A percentile compares a stretch with the other conserved stretches of the same genome.
These are phyloP conservation scores for Chamaetylas fuelleborni DNA, from an alignment of 2,113 vertebrate genomes.

Conservation along the genomic window DNA sequence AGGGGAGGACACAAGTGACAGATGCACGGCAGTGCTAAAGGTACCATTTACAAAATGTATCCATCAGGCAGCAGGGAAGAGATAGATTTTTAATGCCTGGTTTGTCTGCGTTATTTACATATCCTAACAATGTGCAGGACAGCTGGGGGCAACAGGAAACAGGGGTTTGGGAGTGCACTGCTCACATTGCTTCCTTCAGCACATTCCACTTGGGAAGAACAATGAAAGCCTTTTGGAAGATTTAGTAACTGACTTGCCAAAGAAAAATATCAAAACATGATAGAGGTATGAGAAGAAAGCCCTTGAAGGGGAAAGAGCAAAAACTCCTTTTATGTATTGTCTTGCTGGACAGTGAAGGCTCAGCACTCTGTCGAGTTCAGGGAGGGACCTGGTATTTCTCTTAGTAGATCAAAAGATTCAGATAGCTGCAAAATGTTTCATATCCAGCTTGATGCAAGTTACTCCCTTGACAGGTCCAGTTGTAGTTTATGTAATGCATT, in stretches of 20 bases:
- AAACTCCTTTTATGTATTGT: neutral
- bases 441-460: neutral
- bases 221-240: constrained; percentile 44
- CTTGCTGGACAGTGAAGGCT: neutral
- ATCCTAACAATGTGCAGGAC: neutral
- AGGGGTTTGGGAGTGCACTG: constrained; percentile 51
- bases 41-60: constrained; percentile 28
- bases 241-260: neutral
- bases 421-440: neutral
- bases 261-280: constrained; percentile 12
- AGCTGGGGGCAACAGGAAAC: constrained; percentile 58
- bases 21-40: neutral
- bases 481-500: neutral
- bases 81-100: neutral
- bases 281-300: neutral
- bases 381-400: neutral
- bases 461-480: neutral
- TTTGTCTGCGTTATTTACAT: constrained; percentile 12
- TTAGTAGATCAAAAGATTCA: neutral
- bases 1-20: constrained; percentile 6
- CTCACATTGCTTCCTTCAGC: constrained; percentile 68
- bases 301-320: neutral
- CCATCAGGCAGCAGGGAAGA: neutral
- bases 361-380: neutral
- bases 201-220: constrained; percentile 35